These are phyloP conservation scores for Tipula helvola DNA, from an alignment of 2,888 invertebrate genomes.

Conservation along the genomic window DNA sequence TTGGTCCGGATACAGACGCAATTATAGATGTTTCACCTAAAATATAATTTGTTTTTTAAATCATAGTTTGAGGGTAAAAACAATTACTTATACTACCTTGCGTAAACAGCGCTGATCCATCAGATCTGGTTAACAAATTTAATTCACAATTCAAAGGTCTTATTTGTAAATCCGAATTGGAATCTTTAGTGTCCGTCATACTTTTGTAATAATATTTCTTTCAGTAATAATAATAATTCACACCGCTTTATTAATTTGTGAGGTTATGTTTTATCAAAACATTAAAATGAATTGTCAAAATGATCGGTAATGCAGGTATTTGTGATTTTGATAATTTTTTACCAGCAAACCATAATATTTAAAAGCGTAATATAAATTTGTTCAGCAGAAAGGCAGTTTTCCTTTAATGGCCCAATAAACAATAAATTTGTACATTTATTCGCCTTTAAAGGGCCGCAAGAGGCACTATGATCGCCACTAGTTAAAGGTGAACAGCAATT, in stretches of 20 bases:
- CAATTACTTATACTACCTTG: slow-evolving; percentile 45
- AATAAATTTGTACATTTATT: too few species aligned
- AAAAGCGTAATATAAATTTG: not conserved
- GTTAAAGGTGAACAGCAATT: too few species aligned
- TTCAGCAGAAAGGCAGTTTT: not conserved
- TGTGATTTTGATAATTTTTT: not conserved
- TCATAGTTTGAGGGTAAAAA: not conserved
- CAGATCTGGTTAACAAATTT: slow-evolving; percentile 57
- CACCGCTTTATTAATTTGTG: not conserved
- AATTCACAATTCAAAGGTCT: slow-evolving; percentile 53
- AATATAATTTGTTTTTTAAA: not conserved
- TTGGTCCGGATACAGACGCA: slow-evolving; percentile 70
- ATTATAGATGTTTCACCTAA: slow-evolving; percentile 65
- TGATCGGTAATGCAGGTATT: not conserved
- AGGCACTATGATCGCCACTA: too few species aligned
- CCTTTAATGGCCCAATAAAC: too few species aligned
- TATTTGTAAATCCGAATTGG: not conserved
- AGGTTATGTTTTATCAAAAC: not conserved
- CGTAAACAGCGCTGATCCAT: slow-evolving; percentile 64
- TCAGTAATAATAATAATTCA: not conserved
- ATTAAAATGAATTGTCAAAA: not conserved
- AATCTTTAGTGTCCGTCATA: not conserved
- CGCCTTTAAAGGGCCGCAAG: too few species aligned
- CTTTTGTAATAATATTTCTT: not conserved
- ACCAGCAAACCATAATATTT: not conserved